Evolutionary conservation across 37 sponge, comb jelly and placozoan genomes (phyloP), one percentile per base, ranked within the genome.

Genomic region (Bolinopsis microptera): DNA sequence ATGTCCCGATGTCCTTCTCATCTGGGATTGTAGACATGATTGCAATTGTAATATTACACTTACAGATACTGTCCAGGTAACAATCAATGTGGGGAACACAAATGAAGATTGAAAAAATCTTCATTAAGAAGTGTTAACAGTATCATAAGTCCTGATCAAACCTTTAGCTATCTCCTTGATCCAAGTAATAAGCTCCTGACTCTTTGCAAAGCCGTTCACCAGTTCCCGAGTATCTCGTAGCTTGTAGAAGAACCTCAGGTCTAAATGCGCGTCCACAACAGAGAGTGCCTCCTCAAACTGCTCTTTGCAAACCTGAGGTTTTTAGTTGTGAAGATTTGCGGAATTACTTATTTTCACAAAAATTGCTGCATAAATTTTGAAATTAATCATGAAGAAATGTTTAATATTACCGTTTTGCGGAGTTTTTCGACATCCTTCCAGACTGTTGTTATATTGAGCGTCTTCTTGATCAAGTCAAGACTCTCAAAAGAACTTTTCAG

Each of bases 101-200:
- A n/a, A n/a, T n/a, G n/a, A 72, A 48, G 13, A 48, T 48, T 48
- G 61, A 48, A 48, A 18, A 5, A 48, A 48, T 48, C 61, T 48
- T 48, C 5, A 48, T 72, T 23, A 3, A 72, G 74, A 30, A 9
- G 74, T 72, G 3, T 24, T 72, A n/a, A 72, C 5, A 8, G 74
- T 21, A 72, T 24, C 31, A 72, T 72, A 72, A 28, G 21, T 70
- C 74, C 16, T 34, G 16, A 80, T 22, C 26, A 39, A 41, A 86
- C 90, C 90, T 86, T 28, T 33, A 0, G 61, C 90, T 39, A 86
- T 39, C 23, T 86, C 90, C 61, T 40, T 86, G 41, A 86, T 86
- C 90, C 90, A 86, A 26, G 0, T 41, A 34, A 86, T 86, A n/a
- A 86, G 61, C 39, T 86, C 90, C 35, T 86, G 61, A 41, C 61